Evolutionary conservation across 37 sponge, comb jelly and placozoan genomes (phyloP).

Genomic region (Cladorhizidae sp.): DNA sequence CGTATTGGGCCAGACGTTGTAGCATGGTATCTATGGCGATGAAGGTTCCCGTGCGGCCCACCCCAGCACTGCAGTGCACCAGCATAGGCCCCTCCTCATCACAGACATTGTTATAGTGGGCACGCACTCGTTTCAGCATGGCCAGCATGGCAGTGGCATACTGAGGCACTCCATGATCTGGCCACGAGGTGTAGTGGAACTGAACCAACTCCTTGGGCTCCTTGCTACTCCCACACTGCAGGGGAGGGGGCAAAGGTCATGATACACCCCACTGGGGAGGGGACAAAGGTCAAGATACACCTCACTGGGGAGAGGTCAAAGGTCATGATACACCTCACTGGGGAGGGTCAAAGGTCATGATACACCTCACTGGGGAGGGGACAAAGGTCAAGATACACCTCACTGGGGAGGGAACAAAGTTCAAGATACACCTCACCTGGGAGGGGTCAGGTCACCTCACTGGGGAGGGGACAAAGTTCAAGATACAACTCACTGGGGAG

Average conservation of each 20-base stretch:
- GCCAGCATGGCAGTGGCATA: slow-evolving; percentile 89
- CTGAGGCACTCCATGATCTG: slow-evolving; percentile 94
- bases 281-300: too few species aligned
- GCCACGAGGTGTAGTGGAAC: slow-evolving; percentile 98
- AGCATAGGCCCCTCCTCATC: slow-evolving; percentile 70
- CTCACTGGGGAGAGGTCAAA: too few species aligned
- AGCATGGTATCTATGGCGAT: slow-evolving; percentile 92
- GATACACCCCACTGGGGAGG: too few species aligned
- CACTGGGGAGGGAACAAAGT: too few species aligned
- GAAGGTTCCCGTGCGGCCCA: slow-evolving; percentile 94
- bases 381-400: too few species aligned
- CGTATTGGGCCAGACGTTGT: slow-evolving; percentile 46
- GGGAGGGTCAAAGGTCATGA: too few species aligned
- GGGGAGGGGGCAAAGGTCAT: not conserved
- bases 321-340: too few species aligned
- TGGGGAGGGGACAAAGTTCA: too few species aligned
- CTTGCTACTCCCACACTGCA: slow-evolving; percentile 44
- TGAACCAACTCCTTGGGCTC: slow-evolving; percentile 69
- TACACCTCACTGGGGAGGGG: too few species aligned
- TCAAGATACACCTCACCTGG: too few species aligned
- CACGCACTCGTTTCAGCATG: slow-evolving; percentile 74
- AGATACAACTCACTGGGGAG: too few species aligned
- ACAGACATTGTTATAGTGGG: slow-evolving; percentile 19
- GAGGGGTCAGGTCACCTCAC: too few species aligned
- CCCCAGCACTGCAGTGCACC: slow-evolving; percentile 97